Base-by-base conservation (phyloP, 2,113 vertebrate genomes). In the Perca schrenkii region DNA sequence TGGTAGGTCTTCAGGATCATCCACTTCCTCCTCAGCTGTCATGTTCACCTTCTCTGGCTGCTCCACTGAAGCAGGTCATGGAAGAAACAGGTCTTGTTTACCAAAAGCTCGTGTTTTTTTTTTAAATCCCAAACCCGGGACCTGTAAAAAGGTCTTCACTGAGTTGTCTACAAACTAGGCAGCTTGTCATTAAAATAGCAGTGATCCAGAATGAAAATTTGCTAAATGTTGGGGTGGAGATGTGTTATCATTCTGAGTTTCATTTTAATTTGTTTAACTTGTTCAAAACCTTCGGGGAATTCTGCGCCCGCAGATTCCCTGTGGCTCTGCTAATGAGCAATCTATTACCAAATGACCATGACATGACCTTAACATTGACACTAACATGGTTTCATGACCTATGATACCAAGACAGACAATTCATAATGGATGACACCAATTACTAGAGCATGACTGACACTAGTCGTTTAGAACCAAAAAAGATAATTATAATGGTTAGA, bases 21-120 rank as follows among this genome's bases (percentile, higher is more conserved):
- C 84, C 21, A 74, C 88, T 11, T 90, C 89, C 61, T 94, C 93
- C 79, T 95, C 95, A 1, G 94, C 86, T 0, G 87, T 93, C 75
- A 91, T 40, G 69, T 88, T 94, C 34, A 78, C 81, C 4, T 74
- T 77, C 47, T 77, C 86, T n/a, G 80, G 74, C 40, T 72, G 82
- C 63, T 86, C 87, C 63, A 79, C 93, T 94, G 61, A 25, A 79
- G 56, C 22, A 63, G 64, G 25, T 54, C 4, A 79, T 6, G 14
- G 11, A 15, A 50, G 12, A 84, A 53, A 43, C 40, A 43, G 11
- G 40, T 34, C 31, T 6, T 22, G 2, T 25, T 15, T 13, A 36
- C 17, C 17, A 22, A 34, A 34, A 60, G 22, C 7, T 53, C 28
- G 28, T 28, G 28, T 28, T 28, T 49, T 22, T 77, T 56, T 64